Percentiles rank a stretch among this genome's conserved stretches.
phyloP scores from a whole-genome alignment of 2,888 invertebrate genomes.

The Helobdella robusta region DNA sequence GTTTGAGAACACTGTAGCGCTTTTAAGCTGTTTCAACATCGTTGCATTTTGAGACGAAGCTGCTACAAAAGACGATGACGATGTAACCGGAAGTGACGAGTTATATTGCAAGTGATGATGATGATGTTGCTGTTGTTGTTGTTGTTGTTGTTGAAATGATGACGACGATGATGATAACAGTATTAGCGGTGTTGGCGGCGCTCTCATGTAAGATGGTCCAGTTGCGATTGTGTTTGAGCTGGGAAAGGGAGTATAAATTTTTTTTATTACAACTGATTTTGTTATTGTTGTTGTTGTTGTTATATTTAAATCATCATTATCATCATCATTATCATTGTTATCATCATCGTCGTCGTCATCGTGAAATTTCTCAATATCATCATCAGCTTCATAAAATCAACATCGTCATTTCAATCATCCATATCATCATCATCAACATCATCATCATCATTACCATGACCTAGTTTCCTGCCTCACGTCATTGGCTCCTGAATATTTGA shows the following conservation, averaged over 20 bases:
- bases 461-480: not conserved
- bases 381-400: not conserved
- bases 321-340: slow-evolving; percentile 3
- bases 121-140: not conserved
- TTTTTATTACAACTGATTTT: too few species aligned
- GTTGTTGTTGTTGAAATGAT: slow-evolving; percentile 5
- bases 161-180: not conserved
- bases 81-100: not conserved
- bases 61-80: not conserved
- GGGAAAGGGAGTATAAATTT: too few species aligned
- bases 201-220: too few species aligned
- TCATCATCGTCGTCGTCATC: slow-evolving; percentile 4
- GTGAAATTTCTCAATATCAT: not conserved
- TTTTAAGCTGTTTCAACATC: too few species aligned
- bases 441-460: too few species aligned
- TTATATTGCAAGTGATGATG: not conserved
- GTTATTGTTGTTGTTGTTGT: not conserved
- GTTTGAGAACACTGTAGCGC: too few species aligned
- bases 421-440: not conserved
- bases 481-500: slow-evolving; percentile 19
- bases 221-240: too few species aligned
- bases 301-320: slow-evolving; percentile 4
- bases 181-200: not conserved
- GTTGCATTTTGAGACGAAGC: too few species aligned
- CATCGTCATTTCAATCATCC: slow-evolving; percentile 41